A percentile compares a stretch with the other conserved stretches of the same genome.
phyloP scores from a whole-genome alignment of 2,888 invertebrate genomes.

The Timema cristinae region DNA sequence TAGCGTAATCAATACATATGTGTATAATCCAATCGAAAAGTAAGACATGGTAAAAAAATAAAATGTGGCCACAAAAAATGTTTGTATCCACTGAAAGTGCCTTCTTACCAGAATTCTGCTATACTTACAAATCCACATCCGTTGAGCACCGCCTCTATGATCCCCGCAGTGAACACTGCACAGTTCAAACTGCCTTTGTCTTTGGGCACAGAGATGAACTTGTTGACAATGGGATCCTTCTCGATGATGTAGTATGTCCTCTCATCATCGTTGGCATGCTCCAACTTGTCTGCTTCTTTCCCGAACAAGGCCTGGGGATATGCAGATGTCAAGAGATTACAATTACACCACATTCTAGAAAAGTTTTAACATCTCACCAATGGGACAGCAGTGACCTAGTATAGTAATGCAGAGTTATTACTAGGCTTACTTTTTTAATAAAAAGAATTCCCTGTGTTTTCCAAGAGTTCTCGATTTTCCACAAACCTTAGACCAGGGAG shows the following conservation, averaged over 20 bases:
- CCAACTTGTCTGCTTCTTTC: constrained; percentile 96
- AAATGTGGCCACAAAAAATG: too few relatives aligned
- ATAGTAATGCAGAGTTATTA: too few relatives aligned
- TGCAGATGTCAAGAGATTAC: constrained; percentile 31
- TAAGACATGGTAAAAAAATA: too few relatives aligned
- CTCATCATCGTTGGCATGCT: constrained; percentile 98
- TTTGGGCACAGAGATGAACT: constrained; percentile 95
- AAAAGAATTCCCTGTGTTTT: too few relatives aligned
- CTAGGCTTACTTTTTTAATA: too few relatives aligned
- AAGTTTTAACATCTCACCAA: background rate
- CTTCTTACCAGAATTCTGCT: background rate
- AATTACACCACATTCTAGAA: background rate
- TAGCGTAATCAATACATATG: too few relatives aligned
- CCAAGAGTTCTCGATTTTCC: too few relatives aligned
- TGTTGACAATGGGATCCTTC: constrained; percentile 94
- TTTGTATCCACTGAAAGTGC: too few relatives aligned
- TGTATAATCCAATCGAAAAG: too few relatives aligned
- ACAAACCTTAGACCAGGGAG: too few relatives aligned
- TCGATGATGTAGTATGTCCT: constrained; percentile 98
- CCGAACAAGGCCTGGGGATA: constrained; percentile 80
- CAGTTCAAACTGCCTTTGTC: constrained; percentile 97
- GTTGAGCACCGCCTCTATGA: constrained; percentile 92
- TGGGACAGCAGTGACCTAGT: background rate
- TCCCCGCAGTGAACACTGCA: constrained; percentile 97
- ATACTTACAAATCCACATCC: constrained; percentile 91